Evolutionary conservation across 2,113 vertebrate species (phyloP).

Genomic region (Bubo blakistoni): DNA sequence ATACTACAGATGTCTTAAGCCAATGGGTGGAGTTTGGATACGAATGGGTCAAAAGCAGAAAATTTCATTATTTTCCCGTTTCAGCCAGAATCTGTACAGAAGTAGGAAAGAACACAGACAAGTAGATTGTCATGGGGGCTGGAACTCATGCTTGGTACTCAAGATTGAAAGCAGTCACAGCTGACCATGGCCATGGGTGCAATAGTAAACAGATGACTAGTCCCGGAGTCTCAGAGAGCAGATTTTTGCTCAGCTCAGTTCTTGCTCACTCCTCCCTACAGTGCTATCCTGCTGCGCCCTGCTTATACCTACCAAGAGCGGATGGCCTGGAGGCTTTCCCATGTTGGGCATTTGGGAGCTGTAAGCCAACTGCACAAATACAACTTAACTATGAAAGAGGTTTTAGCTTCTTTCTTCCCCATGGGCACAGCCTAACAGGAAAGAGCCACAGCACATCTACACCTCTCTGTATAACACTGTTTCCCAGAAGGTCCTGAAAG

Average conservation of each 20-base stretch:
- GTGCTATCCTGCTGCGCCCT: neutral
- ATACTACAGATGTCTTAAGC: neutral
- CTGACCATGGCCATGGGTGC: neutral
- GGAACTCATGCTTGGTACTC: neutral
- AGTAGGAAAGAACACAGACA: neutral
- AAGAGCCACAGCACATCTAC: neutral
- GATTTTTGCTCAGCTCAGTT: fast-evolving
- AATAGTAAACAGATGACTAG: neutral
- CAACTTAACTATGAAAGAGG: neutral
- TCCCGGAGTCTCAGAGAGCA: neutral
- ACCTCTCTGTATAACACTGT: neutral
- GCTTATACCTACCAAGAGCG: neutral
- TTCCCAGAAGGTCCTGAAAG: neutral
- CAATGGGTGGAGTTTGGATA: neutral
- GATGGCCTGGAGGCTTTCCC: neutral
- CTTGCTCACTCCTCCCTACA: fast-evolving
- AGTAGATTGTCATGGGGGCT: neutral
- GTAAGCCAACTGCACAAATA: neutral
- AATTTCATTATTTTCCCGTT: neutral
- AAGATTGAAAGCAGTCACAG: neutral
- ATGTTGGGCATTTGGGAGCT: neutral
- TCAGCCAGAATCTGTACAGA: neutral
- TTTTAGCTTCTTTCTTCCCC: neutral
- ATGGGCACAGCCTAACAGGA: neutral
- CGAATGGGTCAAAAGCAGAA: neutral